phyloP scores from a whole-genome alignment of 2,888 invertebrate genomes.

The Capitulum mitella region DNA sequence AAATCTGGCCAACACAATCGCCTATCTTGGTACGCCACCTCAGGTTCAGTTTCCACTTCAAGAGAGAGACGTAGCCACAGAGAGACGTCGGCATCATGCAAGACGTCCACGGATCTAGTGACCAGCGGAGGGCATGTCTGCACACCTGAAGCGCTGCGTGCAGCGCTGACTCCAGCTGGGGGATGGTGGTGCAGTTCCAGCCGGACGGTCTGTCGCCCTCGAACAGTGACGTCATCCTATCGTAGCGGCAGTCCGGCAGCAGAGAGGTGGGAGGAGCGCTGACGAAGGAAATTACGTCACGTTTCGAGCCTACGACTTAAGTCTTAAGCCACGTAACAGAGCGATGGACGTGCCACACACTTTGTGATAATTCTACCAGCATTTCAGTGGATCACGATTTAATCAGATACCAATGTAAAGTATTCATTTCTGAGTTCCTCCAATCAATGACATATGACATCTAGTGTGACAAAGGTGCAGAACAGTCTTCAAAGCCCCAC shows the following conservation, averaged over 20 bases:
- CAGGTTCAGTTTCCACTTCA: too few relatives aligned
- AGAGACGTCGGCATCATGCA: too few relatives aligned
- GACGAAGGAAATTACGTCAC: conserved; percentile 51
- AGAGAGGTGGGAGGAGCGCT: conserved; percentile 69
- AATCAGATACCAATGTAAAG: too few relatives aligned
- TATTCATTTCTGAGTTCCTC: background rate
- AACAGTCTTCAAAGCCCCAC: too few relatives aligned
- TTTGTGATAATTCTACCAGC: too few relatives aligned
- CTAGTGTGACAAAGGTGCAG: too few relatives aligned
- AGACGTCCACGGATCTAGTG: too few relatives aligned
- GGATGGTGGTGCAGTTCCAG: conserved; percentile 66
- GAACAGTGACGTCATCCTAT: conserved; percentile 82
- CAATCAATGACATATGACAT: background rate
- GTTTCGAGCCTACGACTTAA: background rate
- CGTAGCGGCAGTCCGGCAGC: conserved; percentile 71
- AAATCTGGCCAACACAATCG: too few relatives aligned
- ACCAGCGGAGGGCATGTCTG: too few relatives aligned
- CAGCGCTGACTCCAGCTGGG: conserved; percentile 58
- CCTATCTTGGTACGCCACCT: too few relatives aligned
- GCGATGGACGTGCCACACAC: background rate
- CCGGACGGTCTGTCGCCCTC: conserved; percentile 57
- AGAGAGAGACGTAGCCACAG: too few relatives aligned
- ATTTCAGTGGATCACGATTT: too few relatives aligned
- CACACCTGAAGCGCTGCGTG: background rate
- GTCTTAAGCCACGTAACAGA: background rate